Percentiles rank a stretch among this genome's conserved stretches.
Conservation (phyloP, 2,888 invertebrate species). For the Cepaea hortensis region DNA sequence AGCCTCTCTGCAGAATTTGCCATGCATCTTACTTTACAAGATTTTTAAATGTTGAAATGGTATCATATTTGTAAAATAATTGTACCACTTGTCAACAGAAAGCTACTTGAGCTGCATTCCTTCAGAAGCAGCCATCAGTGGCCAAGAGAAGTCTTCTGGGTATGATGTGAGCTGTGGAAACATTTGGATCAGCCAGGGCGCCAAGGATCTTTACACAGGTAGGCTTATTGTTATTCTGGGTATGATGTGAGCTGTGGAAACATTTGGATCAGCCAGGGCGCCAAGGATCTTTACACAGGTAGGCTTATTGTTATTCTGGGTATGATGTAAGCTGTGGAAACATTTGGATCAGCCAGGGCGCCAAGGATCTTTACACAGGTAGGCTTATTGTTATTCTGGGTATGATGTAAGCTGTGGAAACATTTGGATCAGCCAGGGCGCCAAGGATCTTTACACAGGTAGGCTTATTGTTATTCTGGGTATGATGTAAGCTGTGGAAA, state of each 20-base stretch:
- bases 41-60: too few relatives aligned
- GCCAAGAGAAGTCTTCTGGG: constrained; percentile 63
- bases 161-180: constrained; percentile 72
- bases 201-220: constrained; percentile 66
- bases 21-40: too few relatives aligned
- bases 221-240: constrained; percentile 5
- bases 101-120: constrained; percentile 68
- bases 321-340: too few relatives aligned
- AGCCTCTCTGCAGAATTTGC: too few relatives aligned
- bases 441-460: neutral
- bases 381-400: neutral
- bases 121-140: constrained; percentile 66
- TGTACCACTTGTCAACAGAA: constrained; percentile 58
- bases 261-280: too few relatives aligned
- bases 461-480: neutral
- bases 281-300: neutral
- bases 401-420: too few relatives aligned
- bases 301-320: neutral
- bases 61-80: too few relatives aligned
- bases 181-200: constrained; percentile 73
- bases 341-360: too few relatives aligned
- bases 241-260: too few relatives aligned
- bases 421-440: too few relatives aligned
- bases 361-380: neutral
- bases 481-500: too few relatives aligned